phyloP scores from a whole-genome alignment of 1,140 invertebrate species.

The Hylaeus volcanicus region DNA sequence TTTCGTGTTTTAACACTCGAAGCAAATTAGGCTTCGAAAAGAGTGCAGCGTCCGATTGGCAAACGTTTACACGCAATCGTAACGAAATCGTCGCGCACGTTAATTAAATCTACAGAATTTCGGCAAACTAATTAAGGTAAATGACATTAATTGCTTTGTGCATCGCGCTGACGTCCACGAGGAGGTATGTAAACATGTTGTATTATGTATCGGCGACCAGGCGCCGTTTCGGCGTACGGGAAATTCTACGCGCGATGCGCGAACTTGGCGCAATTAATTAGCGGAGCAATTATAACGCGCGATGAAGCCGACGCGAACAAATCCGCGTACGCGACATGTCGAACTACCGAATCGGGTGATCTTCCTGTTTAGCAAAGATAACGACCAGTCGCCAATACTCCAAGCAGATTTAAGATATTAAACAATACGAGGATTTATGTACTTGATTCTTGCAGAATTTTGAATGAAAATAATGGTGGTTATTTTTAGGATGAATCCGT shows the following conservation, averaged over 20 bases:
- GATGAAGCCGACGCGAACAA: slow-evolving; percentile 38
- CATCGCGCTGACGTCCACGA: background rate
- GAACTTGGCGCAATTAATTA: slow-evolving; percentile 49
- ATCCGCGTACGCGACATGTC: background rate
- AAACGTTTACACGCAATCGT: background rate
- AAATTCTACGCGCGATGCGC: background rate
- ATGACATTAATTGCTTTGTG: slow-evolving; percentile 27
- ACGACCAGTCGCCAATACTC: background rate
- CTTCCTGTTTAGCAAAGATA: background rate
- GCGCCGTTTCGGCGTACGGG: background rate
- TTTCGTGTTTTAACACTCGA: too few relatives aligned
- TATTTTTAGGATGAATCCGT: too few relatives aligned
- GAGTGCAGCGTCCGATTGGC: background rate
- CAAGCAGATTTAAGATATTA: too few relatives aligned
- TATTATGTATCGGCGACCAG: slow-evolving; percentile 23
- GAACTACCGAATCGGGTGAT: background rate
- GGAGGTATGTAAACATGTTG: background rate
- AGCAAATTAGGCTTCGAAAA: too few relatives aligned
- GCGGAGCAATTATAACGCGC: slow-evolving; percentile 37
- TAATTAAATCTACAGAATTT: slow-evolving; percentile 26
- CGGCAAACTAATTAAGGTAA: slow-evolving; percentile 8
- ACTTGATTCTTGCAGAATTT: too few relatives aligned
- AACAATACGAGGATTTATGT: too few relatives aligned
- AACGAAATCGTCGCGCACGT: background rate
- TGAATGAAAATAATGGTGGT: too few relatives aligned